phyloP scores from a whole-genome alignment of 1,140 invertebrate genomes.

The Polypedilum pembai region DNA sequence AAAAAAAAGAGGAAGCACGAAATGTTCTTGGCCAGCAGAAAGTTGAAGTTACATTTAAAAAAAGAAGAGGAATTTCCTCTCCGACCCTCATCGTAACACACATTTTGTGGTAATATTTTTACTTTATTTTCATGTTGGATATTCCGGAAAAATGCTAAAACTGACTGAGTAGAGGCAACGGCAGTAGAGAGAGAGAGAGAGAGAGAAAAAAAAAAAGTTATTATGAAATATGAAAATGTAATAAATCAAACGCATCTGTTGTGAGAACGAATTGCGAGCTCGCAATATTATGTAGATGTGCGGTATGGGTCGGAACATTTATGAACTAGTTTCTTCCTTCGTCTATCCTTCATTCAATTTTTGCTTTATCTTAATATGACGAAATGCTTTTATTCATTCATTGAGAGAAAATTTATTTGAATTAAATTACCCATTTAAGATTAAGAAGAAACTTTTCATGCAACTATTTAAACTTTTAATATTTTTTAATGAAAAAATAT shows the following conservation, averaged over 20 bases:
- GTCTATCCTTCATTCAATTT: neutral
- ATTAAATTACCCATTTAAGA: too few species aligned
- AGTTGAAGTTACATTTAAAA: neutral
- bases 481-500: too few species aligned
- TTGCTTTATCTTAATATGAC: neutral
- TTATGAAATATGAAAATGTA: constrained; percentile 28
- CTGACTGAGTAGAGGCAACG: neutral
- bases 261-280: constrained; percentile 16
- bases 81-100: neutral
- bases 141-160: neutral
- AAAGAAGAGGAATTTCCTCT: neutral
- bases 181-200: neutral
- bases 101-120: constrained; percentile 22
- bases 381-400: neutral
- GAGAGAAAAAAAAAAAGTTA: neutral
- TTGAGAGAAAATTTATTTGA: neutral
- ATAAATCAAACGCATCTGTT: constrained; percentile 25
- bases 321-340: neutral
- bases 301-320: neutral
- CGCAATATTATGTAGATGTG: constrained; percentile 2
- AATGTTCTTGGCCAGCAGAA: neutral
- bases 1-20: too few species aligned
- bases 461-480: too few species aligned
- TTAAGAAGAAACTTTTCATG: too few species aligned
- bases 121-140: constrained; percentile 2